phyloP scores from a whole-genome alignment of 2,888 invertebrate species.

The Callosobruchus maculatus region DNA sequence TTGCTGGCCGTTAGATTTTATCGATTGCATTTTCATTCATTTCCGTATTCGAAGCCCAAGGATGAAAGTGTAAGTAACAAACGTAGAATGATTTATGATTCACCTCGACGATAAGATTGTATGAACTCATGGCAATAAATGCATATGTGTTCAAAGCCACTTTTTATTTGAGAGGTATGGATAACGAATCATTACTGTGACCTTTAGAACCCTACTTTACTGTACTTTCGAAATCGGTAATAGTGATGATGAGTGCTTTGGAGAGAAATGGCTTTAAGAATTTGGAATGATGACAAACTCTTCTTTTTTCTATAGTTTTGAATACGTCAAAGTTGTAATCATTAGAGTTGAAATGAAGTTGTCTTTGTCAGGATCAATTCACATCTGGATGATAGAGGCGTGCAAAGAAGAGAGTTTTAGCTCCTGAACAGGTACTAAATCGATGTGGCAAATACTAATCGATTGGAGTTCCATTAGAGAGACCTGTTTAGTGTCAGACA shows the following conservation, averaged over 20 bases:
- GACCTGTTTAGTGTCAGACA: neutral
- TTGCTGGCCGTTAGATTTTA: neutral
- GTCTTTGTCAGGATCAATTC: no score
- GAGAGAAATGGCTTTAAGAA: no score
- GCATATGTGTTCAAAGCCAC: neutral
- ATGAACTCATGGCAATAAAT: neutral
- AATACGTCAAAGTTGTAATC: no score
- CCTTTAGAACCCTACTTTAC: no score
- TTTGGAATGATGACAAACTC: no score
- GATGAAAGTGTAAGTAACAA: neutral
- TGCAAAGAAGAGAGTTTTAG: no score
- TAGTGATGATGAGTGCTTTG: no score
- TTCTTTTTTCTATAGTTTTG: no score
- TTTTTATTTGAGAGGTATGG: neutral
- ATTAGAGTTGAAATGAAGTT: no score
- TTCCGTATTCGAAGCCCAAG: neutral
- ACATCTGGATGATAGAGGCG: no score
- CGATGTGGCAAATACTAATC: neutral
- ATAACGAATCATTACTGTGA: neutral
- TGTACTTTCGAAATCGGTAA: no score
- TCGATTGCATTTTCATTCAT: neutral
- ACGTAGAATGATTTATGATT: neutral
- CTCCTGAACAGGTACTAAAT: neutral
- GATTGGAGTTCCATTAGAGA: neutral
- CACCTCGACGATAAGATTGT: neutral